Evolutionary conservation across 2,888 invertebrate genomes (phyloP), one percentile per base, ranked within the genome.

Genomic region (Drepanosiphum platanoidis): DNA sequence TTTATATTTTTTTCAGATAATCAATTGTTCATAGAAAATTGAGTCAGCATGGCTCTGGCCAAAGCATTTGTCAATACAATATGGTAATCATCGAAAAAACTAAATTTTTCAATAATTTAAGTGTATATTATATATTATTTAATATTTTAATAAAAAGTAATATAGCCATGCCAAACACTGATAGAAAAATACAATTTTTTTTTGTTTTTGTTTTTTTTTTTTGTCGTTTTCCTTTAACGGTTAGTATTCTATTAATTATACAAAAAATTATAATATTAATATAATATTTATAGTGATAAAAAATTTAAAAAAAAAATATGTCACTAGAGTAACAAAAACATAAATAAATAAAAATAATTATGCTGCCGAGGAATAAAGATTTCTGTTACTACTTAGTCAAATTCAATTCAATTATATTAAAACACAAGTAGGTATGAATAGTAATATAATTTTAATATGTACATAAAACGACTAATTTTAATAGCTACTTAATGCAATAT

Each of bases 381-480:
- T 15, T 66, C 22, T 68, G n/a, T 68, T 46, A 68, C 78, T 79
- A 66, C 42, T 46, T 32, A 66, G n/a, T 66, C 30, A 66, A 30
- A 66, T n/a, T 66, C 30, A 66, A 30, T 42, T n/a, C 42, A 42
- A 66, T 30, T 42, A 42, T 39, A 39, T 64, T 77, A 27, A 30
- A 36, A 36, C 9, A 77, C 2, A 77, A 77, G 36, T 27, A 39
- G 61, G 27, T 52, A 52, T 52, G 52, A 52, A 18, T 52, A 52
- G 4, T 58, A 75, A 75, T 75, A 77, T 77, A 30, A 39, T 77
- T 77, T 61, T 61, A 5, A 34, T 74, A 74, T 75, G 3, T 77
- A 58, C 58, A 64, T 22, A 64, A 9, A n/a, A 27, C n/a, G 27
- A n/a, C 27, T 61, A 5, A 27, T 61, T 61, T 27, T 8, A 61